Conservation (phyloP, 2,888 invertebrate species). For the Drosophila neoperkinsi region DNA sequence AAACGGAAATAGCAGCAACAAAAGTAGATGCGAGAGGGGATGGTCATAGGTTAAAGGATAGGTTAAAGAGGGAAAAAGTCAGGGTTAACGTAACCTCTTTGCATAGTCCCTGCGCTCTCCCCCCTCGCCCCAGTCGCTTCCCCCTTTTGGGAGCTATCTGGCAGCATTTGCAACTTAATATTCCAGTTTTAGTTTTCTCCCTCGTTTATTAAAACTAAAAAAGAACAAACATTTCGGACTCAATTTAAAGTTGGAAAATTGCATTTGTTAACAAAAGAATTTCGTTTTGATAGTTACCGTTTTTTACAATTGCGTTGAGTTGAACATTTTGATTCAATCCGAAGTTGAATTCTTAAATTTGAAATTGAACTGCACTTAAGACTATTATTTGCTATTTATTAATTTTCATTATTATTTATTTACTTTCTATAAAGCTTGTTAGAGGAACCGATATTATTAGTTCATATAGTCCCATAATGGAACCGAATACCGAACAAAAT, state of each 20-base stretch:
- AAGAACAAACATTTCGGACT: background rate
- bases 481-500: background rate
- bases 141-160: background rate
- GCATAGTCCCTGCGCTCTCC: background rate
- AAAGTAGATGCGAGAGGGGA: background rate
- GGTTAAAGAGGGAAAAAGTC: background rate
- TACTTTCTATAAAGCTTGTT: background rate
- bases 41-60: background rate
- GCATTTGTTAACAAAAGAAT: background rate
- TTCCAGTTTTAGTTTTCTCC: constrained; percentile 2
- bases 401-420: background rate
- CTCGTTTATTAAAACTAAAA: constrained; percentile 5
- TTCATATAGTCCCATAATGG: background rate
- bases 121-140: fast-evolving
- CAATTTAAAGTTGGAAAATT: constrained; percentile 16
- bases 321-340: background rate
- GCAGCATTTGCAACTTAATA: constrained; percentile 24
- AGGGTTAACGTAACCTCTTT: background rate
- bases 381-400: background rate
- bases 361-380: background rate
- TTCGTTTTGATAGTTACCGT: background rate
- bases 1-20: constrained; percentile 16
- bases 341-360: background rate
- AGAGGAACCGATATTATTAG: too few species aligned
- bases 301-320: background rate